Evolutionary conservation across 2,113 vertebrate genomes (phyloP).

Genomic region (Egretta garzetta): DNA sequence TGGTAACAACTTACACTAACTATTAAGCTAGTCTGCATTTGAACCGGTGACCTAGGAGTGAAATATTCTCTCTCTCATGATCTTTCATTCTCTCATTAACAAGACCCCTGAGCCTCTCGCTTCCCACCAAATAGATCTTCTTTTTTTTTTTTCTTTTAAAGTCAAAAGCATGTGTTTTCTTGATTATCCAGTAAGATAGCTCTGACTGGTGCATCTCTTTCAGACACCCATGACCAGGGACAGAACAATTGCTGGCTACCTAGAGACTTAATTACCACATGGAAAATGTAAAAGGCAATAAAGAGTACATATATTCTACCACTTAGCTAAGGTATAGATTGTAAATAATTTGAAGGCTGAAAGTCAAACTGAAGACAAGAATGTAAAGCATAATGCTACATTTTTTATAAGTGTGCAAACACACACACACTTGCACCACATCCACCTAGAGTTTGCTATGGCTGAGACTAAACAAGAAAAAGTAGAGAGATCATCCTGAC

Average conservation of each 20-base stretch:
- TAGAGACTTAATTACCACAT: background rate
- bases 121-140: background rate
- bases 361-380: background rate
- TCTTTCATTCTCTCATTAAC: constrained; percentile 23
- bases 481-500: background rate
- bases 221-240: background rate
- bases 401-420: background rate
- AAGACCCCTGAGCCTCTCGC: background rate
- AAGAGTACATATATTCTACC: accelerated
- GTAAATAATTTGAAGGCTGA: background rate
- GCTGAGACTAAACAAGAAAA: background rate
- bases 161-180: background rate
- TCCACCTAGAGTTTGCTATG: background rate
- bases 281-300: background rate
- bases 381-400: background rate
- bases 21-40: constrained; percentile 44
- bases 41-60: constrained; percentile 49
- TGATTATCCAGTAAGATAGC: background rate
- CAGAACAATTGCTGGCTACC: background rate
- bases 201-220: background rate
- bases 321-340: accelerated
- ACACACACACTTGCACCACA: background rate
- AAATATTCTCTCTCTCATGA: constrained; percentile 37
- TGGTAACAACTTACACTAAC: constrained; percentile 27
- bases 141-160: background rate